Percentiles rank a stretch among this genome's conserved stretches.
Evolutionary conservation across 2,113 vertebrate species (phyloP).

Genomic region (Mustela nigripes): DNA sequence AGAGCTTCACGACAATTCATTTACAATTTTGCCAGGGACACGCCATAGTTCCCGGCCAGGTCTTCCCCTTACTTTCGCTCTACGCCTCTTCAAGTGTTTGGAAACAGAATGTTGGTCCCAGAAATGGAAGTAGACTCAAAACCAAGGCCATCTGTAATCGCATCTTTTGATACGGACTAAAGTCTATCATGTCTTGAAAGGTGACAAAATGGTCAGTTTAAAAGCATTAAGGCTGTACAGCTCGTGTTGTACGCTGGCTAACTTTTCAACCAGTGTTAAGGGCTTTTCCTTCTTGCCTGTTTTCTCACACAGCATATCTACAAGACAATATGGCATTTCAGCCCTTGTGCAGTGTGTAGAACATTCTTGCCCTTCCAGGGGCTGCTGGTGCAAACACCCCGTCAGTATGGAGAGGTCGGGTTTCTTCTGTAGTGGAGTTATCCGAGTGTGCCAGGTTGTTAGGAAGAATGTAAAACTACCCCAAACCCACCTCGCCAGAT

Average conservation of each 20-base stretch:
- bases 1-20: neutral
- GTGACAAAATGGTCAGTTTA: neutral
- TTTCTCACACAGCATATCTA: neutral
- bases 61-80: neutral
- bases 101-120: neutral
- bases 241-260: neutral
- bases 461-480: constrained; percentile 51
- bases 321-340: neutral
- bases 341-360: neutral
- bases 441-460: neutral
- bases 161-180: neutral
- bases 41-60: neutral
- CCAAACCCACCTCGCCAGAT: neutral
- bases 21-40: neutral
- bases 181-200: neutral
- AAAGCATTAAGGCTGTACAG: neutral
- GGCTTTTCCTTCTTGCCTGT: neutral
- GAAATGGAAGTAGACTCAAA: neutral
- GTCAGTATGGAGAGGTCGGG: neutral
- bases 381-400: neutral
- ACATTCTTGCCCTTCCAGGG: neutral
- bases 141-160: neutral
- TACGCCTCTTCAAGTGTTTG: neutral
- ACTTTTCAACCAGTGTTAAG: neutral
- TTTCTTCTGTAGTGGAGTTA: neutral